Evolutionary conservation across 2,797 vertebrate genomes (phyloP).

Genomic region (Ceryle rudis): DNA sequence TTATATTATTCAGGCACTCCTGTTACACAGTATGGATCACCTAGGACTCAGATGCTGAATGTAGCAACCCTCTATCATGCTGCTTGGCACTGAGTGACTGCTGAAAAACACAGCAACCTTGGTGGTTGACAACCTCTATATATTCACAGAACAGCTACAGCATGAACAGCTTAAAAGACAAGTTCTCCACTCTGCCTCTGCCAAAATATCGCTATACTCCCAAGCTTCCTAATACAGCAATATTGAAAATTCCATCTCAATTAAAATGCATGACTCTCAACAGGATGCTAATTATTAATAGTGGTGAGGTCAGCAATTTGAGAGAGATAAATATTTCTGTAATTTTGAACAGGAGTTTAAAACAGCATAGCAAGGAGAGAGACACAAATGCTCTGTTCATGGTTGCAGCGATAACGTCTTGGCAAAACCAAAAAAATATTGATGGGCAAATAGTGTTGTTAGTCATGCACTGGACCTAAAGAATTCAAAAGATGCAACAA

Average conservation of each 20-base stretch:
- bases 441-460: neutral
- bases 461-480: neutral
- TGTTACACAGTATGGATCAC: constrained; percentile 7
- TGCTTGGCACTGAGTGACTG: constrained; percentile 51
- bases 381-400: neutral
- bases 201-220: neutral
- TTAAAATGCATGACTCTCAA: neutral
- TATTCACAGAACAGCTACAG: constrained; percentile 37
- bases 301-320: accelerated
- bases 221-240: neutral
- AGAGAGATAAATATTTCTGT: neutral
- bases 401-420: neutral
- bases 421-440: neutral
- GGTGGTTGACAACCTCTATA: constrained; percentile 47
- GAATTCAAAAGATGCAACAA: neutral
- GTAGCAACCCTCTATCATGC: constrained; percentile 44
- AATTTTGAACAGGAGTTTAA: neutral
- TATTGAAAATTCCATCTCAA: neutral
- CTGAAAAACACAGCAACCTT: constrained; percentile 63
- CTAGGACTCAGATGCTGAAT: neutral
- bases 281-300: neutral
- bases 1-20: constrained; percentile 45
- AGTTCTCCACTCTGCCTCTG: neutral
- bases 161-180: constrained; percentile 18
- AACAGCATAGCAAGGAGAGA: neutral